Percentiles rank a stretch among this genome's conserved stretches.
These are phyloP conservation scores for Craseonycteris thonglongyai DNA, from an alignment of 2,113 vertebrate species.

Conservation along the genomic window DNA sequence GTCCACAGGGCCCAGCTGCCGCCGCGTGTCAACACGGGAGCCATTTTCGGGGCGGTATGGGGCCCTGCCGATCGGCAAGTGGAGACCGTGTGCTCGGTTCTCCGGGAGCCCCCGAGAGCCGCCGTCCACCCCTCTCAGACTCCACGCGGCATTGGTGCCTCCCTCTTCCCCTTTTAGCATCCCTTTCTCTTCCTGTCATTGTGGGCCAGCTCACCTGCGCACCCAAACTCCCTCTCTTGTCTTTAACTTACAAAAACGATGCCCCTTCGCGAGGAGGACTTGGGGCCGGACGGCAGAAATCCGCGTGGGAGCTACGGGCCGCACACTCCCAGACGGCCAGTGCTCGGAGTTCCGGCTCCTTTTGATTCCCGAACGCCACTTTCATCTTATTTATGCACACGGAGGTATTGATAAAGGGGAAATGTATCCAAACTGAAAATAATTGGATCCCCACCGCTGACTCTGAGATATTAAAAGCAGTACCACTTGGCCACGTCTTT, in stretches of 20 bases:
- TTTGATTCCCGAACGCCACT: slow-evolving; percentile 28
- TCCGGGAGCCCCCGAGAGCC: not conserved
- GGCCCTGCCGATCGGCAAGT: not conserved
- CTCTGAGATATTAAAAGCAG: slow-evolving; percentile 43
- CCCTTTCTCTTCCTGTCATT: not conserved
- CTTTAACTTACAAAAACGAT: not conserved
- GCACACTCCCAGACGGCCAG: not conserved
- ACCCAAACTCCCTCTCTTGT: slow-evolving; percentile 22
- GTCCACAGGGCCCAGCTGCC: not conserved
- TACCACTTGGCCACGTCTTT: slow-evolving; percentile 27
- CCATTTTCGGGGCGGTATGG: not conserved
- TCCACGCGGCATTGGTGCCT: too few relatives aligned
- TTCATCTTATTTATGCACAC: slow-evolving; percentile 64
- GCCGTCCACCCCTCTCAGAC: too few relatives aligned
- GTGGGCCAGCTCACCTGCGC: not conserved
- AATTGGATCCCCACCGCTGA: not conserved
- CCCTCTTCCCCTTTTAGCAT: not conserved
- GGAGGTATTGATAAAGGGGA: slow-evolving; percentile 55
- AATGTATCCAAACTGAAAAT: slow-evolving; percentile 50
- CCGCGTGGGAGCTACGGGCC: slow-evolving; percentile 1
- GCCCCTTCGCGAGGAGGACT: accelerated
- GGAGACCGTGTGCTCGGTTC: not conserved
- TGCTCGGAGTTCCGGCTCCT: not conserved
- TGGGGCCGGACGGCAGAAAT: not conserved
- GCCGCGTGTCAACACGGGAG: not conserved